These are phyloP conservation scores for Pocillopora verrucosa DNA, from an alignment of 64 coral and sea anemone genomes.

Conservation along the genomic window DNA sequence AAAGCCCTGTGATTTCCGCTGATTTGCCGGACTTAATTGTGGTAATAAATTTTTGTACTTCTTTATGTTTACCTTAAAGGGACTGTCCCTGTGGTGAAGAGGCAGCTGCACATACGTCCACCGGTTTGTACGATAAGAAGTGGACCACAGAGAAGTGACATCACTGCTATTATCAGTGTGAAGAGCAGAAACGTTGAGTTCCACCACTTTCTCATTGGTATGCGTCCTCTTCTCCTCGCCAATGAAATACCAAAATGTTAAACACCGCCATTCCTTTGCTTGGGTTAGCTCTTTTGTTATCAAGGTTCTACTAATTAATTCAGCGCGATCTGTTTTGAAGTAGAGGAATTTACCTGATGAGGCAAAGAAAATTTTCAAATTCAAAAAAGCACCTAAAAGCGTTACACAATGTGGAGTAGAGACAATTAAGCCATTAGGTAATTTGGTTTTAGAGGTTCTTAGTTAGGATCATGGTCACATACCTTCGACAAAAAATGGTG, in stretches of 20 bases:
- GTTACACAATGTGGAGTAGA: too few species aligned
- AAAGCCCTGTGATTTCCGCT: too few species aligned
- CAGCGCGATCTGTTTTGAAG: not conserved
- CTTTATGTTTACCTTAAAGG: not conserved
- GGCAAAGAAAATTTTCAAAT: not conserved
- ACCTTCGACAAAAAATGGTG: too few species aligned
- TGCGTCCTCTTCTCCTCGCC: conserved; percentile 12
- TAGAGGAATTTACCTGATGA: conserved; percentile 15
- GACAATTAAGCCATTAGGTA: too few species aligned
- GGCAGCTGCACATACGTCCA: conserved; percentile 37
- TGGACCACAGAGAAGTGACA: not conserved
- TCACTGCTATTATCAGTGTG: not conserved
- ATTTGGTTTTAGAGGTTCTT: too few species aligned
- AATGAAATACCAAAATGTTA: conserved; percentile 33
- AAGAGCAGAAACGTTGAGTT: not conserved
- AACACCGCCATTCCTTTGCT: not conserved
- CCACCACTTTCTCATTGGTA: not conserved
- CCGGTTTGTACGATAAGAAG: conserved; percentile 17
- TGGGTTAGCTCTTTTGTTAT: not conserved
- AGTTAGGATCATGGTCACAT: too few species aligned
- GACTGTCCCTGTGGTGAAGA: not conserved
- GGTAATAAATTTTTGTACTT: too few species aligned
- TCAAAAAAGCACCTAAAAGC: too few species aligned
- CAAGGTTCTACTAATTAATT: not conserved
- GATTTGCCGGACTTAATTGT: too few species aligned